Percentiles rank a stretch among this genome's conserved stretches.
These are phyloP conservation scores for Arge pagana DNA, from an alignment of 2,888 invertebrate genomes.

Conservation along the genomic window DNA sequence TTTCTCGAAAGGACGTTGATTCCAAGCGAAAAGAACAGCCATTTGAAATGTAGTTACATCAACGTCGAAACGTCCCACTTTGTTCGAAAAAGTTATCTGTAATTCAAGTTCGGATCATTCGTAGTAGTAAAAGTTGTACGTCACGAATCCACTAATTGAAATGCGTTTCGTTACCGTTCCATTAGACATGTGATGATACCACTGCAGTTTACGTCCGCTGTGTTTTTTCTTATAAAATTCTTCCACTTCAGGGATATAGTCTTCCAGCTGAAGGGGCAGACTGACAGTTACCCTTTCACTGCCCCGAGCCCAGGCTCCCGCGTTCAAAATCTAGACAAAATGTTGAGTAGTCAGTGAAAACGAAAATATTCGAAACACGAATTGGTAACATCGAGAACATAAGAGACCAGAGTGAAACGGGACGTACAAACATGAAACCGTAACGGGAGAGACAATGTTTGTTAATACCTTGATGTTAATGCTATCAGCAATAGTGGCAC, in stretches of 20 bases:
- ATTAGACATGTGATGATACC: slow-evolving; percentile 99
- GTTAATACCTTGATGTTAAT: slow-evolving; percentile 84
- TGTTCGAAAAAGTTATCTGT: slow-evolving; percentile 89
- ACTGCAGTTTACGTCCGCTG: slow-evolving; percentile 95
- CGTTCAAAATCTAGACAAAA: slow-evolving; percentile 79
- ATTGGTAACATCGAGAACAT: no score
- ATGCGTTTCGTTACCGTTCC: slow-evolving; percentile 72
- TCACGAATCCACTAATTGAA: neutral
- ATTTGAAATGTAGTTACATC: slow-evolving; percentile 99
- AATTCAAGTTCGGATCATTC: slow-evolving; percentile 35
- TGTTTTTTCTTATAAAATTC: slow-evolving; percentile 98
- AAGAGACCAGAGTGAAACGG: no score
- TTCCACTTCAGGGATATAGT: slow-evolving; percentile 98
- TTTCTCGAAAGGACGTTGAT: slow-evolving; percentile 90
- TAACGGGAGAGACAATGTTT: slow-evolving; percentile 2
- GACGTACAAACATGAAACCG: no score
- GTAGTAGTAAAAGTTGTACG: slow-evolving; percentile 6
- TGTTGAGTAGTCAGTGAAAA: no score
- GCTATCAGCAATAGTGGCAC: slow-evolving; percentile 82
- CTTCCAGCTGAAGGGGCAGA: slow-evolving; percentile 95
- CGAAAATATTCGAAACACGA: no score
- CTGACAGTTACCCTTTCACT: slow-evolving; percentile 95
- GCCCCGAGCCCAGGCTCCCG: slow-evolving; percentile 96
- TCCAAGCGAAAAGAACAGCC: slow-evolving; percentile 99
- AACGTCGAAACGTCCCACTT: slow-evolving; percentile 91